Conservation (phyloP, 1,140 invertebrate genomes). For the Heliconius melpomene region DNA sequence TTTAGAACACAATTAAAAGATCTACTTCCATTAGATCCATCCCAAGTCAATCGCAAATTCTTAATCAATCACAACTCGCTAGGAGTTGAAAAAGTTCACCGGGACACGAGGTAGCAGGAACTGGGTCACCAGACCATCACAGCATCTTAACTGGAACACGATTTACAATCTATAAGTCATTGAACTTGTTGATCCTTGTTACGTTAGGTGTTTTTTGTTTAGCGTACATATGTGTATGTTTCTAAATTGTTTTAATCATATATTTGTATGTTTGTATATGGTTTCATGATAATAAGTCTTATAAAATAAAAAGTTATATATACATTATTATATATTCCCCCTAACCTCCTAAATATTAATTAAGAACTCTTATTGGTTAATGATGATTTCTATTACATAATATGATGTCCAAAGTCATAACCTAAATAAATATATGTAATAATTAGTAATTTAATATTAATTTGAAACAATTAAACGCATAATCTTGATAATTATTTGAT, state of each 20-base stretch:
- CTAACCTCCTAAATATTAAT: too few species aligned
- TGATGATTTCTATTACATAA: too few species aligned
- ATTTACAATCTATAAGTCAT: constrained; percentile 9
- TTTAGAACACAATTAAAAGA: neutral
- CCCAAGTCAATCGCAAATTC: neutral
- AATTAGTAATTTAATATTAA: neutral
- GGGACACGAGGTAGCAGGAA: constrained; percentile 4
- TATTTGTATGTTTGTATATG: too few species aligned
- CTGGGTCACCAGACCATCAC: constrained; percentile 5
- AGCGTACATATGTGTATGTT: too few species aligned
- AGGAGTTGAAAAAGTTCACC: neutral
- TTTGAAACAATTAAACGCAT: neutral
- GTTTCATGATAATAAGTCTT: too few species aligned
- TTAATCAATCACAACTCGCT: neutral
- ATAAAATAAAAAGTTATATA: too few species aligned
- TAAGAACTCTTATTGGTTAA: too few species aligned
- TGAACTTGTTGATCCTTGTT: constrained; percentile 7
- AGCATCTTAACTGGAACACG: neutral
- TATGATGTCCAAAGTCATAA: neutral
- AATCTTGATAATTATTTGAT: neutral
- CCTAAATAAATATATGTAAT: neutral
- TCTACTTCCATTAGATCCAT: neutral
- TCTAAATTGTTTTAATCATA: too few species aligned
- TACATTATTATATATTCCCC: too few species aligned
- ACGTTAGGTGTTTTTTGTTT: neutral